Base-by-base conservation (phyloP, 2,888 invertebrate species). In the Callinectes sapidus region DNA sequence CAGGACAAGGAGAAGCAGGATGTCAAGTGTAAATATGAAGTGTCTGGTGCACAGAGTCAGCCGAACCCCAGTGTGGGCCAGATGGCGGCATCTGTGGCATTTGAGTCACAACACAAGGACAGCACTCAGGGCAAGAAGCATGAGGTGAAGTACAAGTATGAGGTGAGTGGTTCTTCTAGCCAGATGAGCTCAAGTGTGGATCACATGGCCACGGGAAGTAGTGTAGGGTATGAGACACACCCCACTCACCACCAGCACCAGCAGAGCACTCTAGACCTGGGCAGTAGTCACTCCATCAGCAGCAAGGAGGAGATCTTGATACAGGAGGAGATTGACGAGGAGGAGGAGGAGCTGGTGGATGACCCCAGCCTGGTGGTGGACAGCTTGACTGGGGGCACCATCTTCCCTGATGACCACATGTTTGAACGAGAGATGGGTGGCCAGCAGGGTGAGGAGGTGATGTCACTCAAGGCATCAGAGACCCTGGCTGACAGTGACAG, bases 401-500 rank as follows among this genome's bases (percentile, higher is more conserved):
- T 94, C 48, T 91, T 94, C 89, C 90, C 85, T 6, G 91, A 94
- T 87, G 94, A 94, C 87, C 91, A 91, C 16, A 93, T 93, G 91
- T 93, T 93, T 90, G 93, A 93, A 28, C 61, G 91, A 39, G 93
- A 93, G 55, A 61, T 93, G 48, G 90, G 66, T 87, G 93, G 88
- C 55, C 93, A 93, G 77, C 94, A 89, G 61, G 81, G 90, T 8
- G 94, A 94, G 39, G 94, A 94, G 86, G 93, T 94, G 32, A 90
- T 94, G 94, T 94, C 94, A 13, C 92, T 94, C 35, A 94, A 93
- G 87, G 94, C 94, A 28, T 92, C 94, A 3, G 94, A 94, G 87
- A 94, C 94, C 14, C 86, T 94, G 13, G 94, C 94, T 35, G 94
- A 94, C 81, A 94, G 94, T 92, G 94, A 94, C 85, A 94, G 94